These are phyloP conservation scores for Micronycteris hirsuta DNA, from an alignment of 2,113 vertebrate species.

Conservation along the genomic window DNA sequence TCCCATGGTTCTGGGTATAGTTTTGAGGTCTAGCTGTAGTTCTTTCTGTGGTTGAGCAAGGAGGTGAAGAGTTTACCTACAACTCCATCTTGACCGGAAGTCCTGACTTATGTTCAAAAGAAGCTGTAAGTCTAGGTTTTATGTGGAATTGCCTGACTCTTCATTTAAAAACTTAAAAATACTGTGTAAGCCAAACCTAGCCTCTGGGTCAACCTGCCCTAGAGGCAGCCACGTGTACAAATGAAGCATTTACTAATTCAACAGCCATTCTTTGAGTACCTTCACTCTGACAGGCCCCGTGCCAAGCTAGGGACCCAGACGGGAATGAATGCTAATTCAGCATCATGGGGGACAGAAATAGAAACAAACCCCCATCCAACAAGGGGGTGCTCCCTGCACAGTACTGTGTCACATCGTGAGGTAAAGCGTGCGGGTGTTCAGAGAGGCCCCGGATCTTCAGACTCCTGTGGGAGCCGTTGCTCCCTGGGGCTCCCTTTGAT, in stretches of 20 bases:
- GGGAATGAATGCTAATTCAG: accelerated
- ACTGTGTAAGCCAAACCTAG: background rate
- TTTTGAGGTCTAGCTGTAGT: no score
- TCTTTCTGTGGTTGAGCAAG: no score
- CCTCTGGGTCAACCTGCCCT: background rate
- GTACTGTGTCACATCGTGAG: accelerated
- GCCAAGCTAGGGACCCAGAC: background rate
- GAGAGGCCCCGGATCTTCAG: background rate
- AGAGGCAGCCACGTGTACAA: background rate
- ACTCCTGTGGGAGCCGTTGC: background rate
- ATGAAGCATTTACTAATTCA: background rate
- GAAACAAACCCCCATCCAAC: background rate
- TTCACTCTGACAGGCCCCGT: background rate
- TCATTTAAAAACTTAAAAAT: background rate
- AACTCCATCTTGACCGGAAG: no score
- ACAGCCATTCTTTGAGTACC: background rate
- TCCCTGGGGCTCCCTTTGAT: accelerated
- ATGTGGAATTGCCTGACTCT: background rate
- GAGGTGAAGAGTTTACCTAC: no score
- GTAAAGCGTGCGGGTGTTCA: accelerated
- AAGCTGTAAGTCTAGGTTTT: background rate
- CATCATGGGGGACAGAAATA: background rate
- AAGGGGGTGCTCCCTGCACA: no score
- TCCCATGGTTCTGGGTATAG: no score
- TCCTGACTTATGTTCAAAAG: background rate